Conservation (phyloP, 1,140 invertebrate genomes). For the Bombus vancouverensis region DNA sequence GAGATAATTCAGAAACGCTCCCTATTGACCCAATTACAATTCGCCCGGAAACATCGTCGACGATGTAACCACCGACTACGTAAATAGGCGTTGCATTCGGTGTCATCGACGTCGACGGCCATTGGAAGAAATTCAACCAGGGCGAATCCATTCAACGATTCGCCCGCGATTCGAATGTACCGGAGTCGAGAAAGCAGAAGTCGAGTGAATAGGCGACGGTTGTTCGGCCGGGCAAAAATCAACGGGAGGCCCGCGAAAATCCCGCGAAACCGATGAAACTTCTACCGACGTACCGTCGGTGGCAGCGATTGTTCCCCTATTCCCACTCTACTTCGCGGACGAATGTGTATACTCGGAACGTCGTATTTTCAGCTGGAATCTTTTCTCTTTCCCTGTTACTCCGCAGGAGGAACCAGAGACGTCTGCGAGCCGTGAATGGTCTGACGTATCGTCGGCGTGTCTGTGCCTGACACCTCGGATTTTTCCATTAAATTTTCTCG, state of each 20-base stretch:
- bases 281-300: slow-evolving; percentile 34
- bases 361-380: slow-evolving; percentile 44
- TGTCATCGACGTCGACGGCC: not conserved
- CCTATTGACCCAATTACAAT: slow-evolving; percentile 60
- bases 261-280: slow-evolving; percentile 21
- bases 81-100: not conserved
- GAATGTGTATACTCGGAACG: slow-evolving; percentile 56
- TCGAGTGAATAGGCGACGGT: slow-evolving; percentile 11
- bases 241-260: slow-evolving; percentile 11
- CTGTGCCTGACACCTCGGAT: slow-evolving; percentile 81
- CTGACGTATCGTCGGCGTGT: slow-evolving; percentile 80
- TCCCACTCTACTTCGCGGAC: slow-evolving; percentile 21
- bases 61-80: not conserved
- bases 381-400: slow-evolving; percentile 35
- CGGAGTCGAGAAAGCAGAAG: not conserved
- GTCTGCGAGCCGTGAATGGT: slow-evolving; percentile 74
- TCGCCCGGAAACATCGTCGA: slow-evolving; percentile 22
- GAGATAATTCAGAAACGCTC: slow-evolving; percentile 50
- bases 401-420: slow-evolving; percentile 56
- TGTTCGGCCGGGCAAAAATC: slow-evolving; percentile 37
- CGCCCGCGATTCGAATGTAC: not conserved
- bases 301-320: slow-evolving; percentile 57
- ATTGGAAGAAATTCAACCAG: slow-evolving; percentile 13
- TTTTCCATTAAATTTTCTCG: slow-evolving; percentile 82
- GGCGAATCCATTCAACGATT: not conserved